These are phyloP conservation scores for Mylabris phalerata DNA, from an alignment of 1,140 invertebrate genomes.

Conservation along the genomic window DNA sequence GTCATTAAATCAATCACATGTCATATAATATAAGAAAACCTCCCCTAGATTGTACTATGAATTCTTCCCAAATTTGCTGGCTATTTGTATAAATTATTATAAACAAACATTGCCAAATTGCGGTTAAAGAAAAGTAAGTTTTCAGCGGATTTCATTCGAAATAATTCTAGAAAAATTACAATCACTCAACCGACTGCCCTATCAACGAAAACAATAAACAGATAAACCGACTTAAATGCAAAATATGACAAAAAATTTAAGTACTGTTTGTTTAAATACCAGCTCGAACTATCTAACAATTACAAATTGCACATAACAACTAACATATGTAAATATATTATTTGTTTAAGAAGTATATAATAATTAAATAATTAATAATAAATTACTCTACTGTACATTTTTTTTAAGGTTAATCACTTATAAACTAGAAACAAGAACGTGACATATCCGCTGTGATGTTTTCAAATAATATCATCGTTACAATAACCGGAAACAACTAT, in stretches of 20 bases:
- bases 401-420: constrained; percentile 11
- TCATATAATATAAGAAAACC: constrained; percentile 13
- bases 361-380: constrained; percentile 2
- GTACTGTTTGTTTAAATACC: constrained; percentile 9
- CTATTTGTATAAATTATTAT: no score
- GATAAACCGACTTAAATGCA: constrained; percentile 7
- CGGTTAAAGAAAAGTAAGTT: constrained; percentile 1
- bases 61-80: not conserved
- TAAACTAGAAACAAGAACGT: constrained; percentile 8
- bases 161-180: not conserved
- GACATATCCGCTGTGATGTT: constrained; percentile 10
- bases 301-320: constrained; percentile 12
- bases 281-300: constrained; percentile 1
- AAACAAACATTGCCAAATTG: not conserved
- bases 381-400: constrained; percentile 16
- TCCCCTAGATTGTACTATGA: constrained; percentile 10
- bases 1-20: constrained; percentile 15
- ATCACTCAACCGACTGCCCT: not conserved
- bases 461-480: constrained; percentile 12
- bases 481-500: constrained; percentile 8
- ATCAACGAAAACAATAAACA: not conserved
- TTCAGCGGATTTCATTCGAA: not conserved
- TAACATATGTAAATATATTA: constrained; percentile 15
- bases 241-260: constrained; percentile 6
- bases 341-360: not conserved